Evolutionary conservation across 1,140 invertebrate species (phyloP).

Genomic region (Drosophila subobscura): DNA sequence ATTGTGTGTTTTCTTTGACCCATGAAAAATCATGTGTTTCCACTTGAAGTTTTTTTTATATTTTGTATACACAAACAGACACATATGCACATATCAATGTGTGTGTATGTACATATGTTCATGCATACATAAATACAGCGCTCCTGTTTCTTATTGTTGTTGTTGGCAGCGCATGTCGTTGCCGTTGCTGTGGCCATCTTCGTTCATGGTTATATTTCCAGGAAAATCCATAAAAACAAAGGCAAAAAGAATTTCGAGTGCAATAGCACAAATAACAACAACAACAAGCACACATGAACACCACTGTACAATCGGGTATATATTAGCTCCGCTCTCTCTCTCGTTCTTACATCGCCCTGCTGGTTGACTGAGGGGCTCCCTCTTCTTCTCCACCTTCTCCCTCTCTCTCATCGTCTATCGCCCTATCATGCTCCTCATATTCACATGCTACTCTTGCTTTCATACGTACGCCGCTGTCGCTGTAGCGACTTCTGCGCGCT

Average conservation of each 20-base stretch:
- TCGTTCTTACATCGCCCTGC: background rate
- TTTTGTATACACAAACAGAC: slow-evolving; percentile 3
- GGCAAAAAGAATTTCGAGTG: slow-evolving; percentile 79
- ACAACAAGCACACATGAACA: slow-evolving; percentile 13
- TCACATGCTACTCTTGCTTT: slow-evolving; percentile 74
- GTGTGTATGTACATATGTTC: background rate
- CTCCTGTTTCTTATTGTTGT: slow-evolving; percentile 51
- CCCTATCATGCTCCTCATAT: slow-evolving; percentile 52
- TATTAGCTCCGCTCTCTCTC: slow-evolving; percentile 56
- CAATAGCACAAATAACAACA: slow-evolving; percentile 63
- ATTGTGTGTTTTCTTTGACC: slow-evolving; percentile 13
- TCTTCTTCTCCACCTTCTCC: slow-evolving; percentile 4
- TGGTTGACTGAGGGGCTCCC: background rate
- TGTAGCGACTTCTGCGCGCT: slow-evolving; percentile 61
- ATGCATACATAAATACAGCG: slow-evolving; percentile 31
- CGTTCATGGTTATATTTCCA: slow-evolving; percentile 66
- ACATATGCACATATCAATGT: background rate
- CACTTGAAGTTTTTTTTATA: slow-evolving; percentile 56
- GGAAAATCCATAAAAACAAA: slow-evolving; percentile 80
- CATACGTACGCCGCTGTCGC: slow-evolving; percentile 31
- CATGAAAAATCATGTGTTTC: slow-evolving; percentile 71
- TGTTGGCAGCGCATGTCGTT: slow-evolving; percentile 46
- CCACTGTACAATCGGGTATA: slow-evolving; percentile 61
- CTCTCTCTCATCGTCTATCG: slow-evolving; percentile 24
- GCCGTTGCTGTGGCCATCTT: slow-evolving; percentile 33